Conservation (phyloP, 2,113 vertebrate species). For the Gobius niger region DNA sequence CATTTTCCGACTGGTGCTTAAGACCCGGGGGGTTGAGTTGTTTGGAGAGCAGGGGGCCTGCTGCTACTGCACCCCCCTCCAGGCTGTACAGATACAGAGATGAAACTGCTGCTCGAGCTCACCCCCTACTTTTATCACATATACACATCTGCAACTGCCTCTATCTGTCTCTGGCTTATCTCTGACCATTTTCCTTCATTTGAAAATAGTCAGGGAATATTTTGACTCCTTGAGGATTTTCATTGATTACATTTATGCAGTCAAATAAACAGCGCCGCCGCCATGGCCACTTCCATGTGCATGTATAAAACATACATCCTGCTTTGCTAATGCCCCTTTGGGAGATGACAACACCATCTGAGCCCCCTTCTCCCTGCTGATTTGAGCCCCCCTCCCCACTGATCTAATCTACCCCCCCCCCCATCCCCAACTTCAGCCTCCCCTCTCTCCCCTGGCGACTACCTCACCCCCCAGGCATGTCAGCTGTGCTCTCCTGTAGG, state of each 20-base stretch:
- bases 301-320: conserved; percentile 12
- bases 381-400: conserved; percentile 27
- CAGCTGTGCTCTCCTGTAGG: conserved; percentile 75
- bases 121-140: conserved; percentile 30
- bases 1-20: conserved; percentile 47
- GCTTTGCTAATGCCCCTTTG: conserved; percentile 9
- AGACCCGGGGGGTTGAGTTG: conserved; percentile 51
- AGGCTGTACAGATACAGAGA: conserved; percentile 47
- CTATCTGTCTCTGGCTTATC: conserved; percentile 1
- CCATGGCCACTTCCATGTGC: neutral
- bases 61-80: conserved; percentile 34
- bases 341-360: conserved; percentile 33
- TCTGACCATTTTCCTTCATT: conserved; percentile 5
- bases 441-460: conserved; percentile 51
- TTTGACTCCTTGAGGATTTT: conserved; percentile 3
- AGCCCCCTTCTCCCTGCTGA: conserved; percentile 24
- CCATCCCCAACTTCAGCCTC: conserved; percentile 36
- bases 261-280: conserved; percentile 1
- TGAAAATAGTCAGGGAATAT: neutral
- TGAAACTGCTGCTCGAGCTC: conserved; percentile 29
- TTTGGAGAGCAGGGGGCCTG: conserved; percentile 50
- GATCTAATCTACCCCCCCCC: conserved; percentile 15
- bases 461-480: conserved; percentile 74
- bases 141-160: neutral
- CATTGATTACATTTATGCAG: neutral